These are phyloP conservation scores for Octonoba sinensis DNA, from an alignment of 2,888 invertebrate genomes.

Conservation along the genomic window DNA sequence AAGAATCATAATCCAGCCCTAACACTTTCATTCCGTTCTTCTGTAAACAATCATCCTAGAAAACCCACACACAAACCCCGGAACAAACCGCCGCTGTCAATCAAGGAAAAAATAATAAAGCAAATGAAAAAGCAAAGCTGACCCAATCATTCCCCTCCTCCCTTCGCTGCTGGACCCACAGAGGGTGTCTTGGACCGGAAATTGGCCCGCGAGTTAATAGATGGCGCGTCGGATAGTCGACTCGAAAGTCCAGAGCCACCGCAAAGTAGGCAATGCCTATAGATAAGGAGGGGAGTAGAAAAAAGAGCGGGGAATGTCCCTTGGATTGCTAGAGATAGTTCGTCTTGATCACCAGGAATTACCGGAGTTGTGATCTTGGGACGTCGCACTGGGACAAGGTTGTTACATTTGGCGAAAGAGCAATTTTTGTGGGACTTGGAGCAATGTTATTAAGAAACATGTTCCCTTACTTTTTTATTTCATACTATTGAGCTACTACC, in stretches of 20 bases:
- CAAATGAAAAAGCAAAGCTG: constrained; percentile 36
- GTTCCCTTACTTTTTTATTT: no score
- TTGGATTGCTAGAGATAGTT: constrained; percentile 60
- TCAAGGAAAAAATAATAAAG: constrained; percentile 26
- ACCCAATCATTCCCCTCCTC: constrained; percentile 9
- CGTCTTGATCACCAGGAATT: constrained; percentile 64
- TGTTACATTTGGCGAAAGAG: constrained; percentile 19
- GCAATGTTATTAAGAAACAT: no score
- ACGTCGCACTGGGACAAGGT: constrained; percentile 8
- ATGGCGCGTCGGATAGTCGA: constrained; percentile 60
- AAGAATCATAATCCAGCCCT: no score
- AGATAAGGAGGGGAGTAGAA: constrained; percentile 31
- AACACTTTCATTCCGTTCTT: no score
- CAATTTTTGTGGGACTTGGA: background rate
- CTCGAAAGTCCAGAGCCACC: constrained; percentile 45
- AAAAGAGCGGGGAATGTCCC: constrained; percentile 42
- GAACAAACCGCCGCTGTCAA: constrained; percentile 53
- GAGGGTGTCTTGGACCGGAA: constrained; percentile 56
- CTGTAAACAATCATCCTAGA: no score
- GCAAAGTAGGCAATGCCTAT: constrained; percentile 57
- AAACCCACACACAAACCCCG: constrained; percentile 18
- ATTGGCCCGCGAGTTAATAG: constrained; percentile 63
- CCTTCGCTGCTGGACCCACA: constrained; percentile 3
- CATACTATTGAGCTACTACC: no score
- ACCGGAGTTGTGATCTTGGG: constrained; percentile 59